Evolutionary conservation across 2,888 invertebrate species (phyloP), one percentile per base, ranked within the genome.

Genomic region (Trichopoda pennipes): DNA sequence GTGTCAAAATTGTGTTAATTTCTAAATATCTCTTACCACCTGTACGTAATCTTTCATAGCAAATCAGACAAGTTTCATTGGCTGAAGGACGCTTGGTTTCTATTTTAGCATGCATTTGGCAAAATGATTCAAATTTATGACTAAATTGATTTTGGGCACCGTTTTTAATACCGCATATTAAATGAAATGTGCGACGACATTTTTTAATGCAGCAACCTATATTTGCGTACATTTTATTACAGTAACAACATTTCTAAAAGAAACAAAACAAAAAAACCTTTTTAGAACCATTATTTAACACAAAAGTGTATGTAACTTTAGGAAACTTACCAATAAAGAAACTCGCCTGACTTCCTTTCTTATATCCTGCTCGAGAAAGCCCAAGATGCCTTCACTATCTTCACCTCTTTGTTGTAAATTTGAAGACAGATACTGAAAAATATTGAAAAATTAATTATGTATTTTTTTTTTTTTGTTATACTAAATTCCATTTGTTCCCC

Each of bases 301-400:
- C 1, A 12, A 38, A 38, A n/a, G 16, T 16, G 0, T 16, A 9
- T 28, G 28, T 14, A 44, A 44, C 14, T n/a, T 38, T 14, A 47
- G n/a, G n/a, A 19, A 19, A 89, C 92, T 92, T 92, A 95, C 96
- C 92, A 95, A 91, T 86, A 92, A 92, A 61, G 92, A 92, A 55
- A 94, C 94, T 83, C 96, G 92, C 17, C 90, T 91, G 0, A 94
- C 86, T 90, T 97, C 97, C 38, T 92, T 92, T 14, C 91, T 85
- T 21, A 97, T 96, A 88, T 97, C 96, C 0, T 89, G 86, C 1
- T 92, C 91, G 44, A 95, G 87, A 88, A 97, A 97, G 0, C 96
- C 96, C 81, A 94, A 91, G 38, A 97, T 93, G 0, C 96, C 96
- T 72, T 95, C 93, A 3, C 93, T 90, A 80, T 95, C 95, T 9